Percentiles rank a stretch among this genome's conserved stretches.
phyloP scores from a whole-genome alignment of 2,888 invertebrate species.

The Pammene aurita region DNA sequence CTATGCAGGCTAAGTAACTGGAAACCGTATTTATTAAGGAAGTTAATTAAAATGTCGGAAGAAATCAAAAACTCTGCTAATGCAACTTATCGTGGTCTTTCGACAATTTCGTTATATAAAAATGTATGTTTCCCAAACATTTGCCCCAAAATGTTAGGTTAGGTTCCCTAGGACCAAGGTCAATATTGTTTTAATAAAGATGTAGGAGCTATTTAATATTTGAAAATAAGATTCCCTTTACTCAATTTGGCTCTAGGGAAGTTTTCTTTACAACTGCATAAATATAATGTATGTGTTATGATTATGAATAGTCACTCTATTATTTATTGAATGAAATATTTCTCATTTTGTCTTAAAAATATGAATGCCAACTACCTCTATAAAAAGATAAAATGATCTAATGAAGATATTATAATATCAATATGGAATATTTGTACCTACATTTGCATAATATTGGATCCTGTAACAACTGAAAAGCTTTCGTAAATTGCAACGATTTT shows the following conservation, averaged over 20 bases:
- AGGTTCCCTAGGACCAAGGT: too few relatives aligned
- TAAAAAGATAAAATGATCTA: background rate
- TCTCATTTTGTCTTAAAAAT: background rate
- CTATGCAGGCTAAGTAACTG: slow-evolving; percentile 11
- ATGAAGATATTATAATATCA: too few relatives aligned
- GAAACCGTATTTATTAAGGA: slow-evolving; percentile 1
- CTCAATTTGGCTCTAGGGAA: background rate
- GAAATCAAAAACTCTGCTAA: background rate
- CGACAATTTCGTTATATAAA: background rate
- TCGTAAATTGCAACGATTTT: background rate
- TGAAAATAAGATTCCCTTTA: background rate
- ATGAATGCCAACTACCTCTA: slow-evolving; percentile 14
- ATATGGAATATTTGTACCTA: too few relatives aligned
- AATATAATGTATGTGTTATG: background rate
- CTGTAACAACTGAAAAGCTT: background rate
- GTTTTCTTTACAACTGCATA: background rate
- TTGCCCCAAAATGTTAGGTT: slow-evolving; percentile 19
- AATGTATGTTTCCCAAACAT: slow-evolving; percentile 6
- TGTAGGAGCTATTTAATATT: background rate
- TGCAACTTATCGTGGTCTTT: background rate
- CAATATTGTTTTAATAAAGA: background rate
- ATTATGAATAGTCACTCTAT: too few relatives aligned
- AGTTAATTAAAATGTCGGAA: background rate
- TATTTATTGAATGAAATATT: background rate
- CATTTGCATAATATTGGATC: background rate